Conservation (phyloP, 2,888 invertebrate species). For the Odontocerum albicorne region DNA sequence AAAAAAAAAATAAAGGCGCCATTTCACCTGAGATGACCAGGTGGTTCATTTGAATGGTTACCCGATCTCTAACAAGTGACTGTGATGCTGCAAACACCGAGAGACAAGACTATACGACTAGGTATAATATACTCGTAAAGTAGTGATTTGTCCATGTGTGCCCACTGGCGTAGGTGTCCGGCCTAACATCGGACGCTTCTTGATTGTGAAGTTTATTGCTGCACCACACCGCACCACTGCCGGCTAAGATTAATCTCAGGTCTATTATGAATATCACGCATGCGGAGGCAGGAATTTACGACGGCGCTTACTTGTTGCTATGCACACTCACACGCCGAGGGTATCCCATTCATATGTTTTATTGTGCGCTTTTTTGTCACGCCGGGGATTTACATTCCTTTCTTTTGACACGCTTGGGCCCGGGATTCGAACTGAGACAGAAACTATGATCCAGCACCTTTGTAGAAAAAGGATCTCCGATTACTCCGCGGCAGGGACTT, state of each 20-base stretch:
- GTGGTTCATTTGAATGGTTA: no score
- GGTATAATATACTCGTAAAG: no score
- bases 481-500: conserved; percentile 28
- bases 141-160: no score
- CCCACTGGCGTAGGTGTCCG: no score
- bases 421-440: conserved; percentile 18
- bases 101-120: no score
- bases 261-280: conserved; percentile 31
- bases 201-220: no score
- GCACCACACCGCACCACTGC: neutral
- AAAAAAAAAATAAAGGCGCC: no score
- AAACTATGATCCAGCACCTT: conserved; percentile 6
- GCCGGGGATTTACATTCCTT: conserved; percentile 32
- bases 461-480: conserved; percentile 32
- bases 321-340: conserved; percentile 14
- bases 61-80: no score
- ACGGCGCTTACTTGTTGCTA: conserved; percentile 36
- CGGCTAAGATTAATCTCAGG: conserved; percentile 21
- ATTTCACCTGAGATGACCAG: no score
- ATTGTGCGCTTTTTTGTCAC: conserved; percentile 31
- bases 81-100: no score
- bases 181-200: no score
- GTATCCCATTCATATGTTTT: conserved; percentile 28
- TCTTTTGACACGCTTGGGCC: conserved; percentile 28
- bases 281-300: conserved; percentile 29